phyloP scores from a whole-genome alignment of 2,888 invertebrate genomes.

The Dysmachus trigonus region DNA sequence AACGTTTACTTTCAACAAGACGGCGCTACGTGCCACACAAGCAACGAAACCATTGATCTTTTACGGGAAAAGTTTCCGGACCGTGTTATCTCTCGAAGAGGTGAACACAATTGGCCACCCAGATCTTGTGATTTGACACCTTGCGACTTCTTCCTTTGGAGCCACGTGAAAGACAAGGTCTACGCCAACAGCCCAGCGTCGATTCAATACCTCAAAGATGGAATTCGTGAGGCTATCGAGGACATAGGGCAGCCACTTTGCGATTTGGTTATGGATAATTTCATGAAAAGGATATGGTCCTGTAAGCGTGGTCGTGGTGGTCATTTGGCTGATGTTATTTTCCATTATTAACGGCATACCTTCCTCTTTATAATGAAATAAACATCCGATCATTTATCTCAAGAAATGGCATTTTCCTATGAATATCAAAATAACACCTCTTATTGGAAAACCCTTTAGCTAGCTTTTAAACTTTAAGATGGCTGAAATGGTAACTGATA shows the following conservation, averaged over 20 bases:
- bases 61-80: slow-evolving; percentile 11
- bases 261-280: slow-evolving; percentile 9
- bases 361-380: background rate
- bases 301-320: background rate
- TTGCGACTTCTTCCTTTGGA: slow-evolving; percentile 33
- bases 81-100: slow-evolving; percentile 36
- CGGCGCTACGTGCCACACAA: slow-evolving; percentile 7
- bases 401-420: no score
- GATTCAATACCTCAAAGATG: slow-evolving; percentile 1
- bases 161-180: slow-evolving; percentile 14
- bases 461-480: no score
- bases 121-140: background rate
- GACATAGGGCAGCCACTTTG: background rate
- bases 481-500: no score
- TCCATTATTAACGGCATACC: background rate
- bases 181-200: slow-evolving; percentile 22
- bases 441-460: background rate
- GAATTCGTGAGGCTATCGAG: background rate
- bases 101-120: slow-evolving; percentile 41
- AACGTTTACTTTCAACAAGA: background rate
- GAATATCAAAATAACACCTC: background rate
- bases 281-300: slow-evolving; percentile 1
- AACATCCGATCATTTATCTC: background rate
- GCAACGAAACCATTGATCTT: background rate
- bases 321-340: background rate